Conservation (phyloP, 2,888 invertebrate species). For the Antitype chi region DNA sequence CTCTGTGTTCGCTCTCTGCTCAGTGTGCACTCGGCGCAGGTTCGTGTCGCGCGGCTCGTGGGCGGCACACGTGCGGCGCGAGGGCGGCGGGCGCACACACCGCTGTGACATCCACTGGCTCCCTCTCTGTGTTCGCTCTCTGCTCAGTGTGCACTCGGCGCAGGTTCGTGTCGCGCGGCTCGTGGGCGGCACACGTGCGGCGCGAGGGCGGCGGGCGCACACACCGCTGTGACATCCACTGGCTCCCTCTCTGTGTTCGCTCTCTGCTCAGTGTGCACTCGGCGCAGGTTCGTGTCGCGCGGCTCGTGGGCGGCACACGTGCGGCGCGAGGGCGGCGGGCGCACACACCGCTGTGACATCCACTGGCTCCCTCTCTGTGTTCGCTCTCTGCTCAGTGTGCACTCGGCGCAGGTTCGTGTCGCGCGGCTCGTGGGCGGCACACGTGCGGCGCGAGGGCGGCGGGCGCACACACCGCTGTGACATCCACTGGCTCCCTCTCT, state of each 20-base stretch:
- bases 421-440: slow-evolving; percentile 2
- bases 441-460: slow-evolving; percentile 3
- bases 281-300: background rate
- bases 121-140: background rate
- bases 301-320: slow-evolving; percentile 2
- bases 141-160: background rate
- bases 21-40: background rate
- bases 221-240: background rate
- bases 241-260: background rate
- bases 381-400: background rate
- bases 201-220: slow-evolving; percentile 1
- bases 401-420: background rate
- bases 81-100: background rate
- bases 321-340: slow-evolving; percentile 1
- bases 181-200: slow-evolving; percentile 2
- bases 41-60: slow-evolving; percentile 3
- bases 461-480: background rate
- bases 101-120: background rate
- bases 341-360: background rate
- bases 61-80: slow-evolving; percentile 2
- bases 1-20: background rate
- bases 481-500: background rate
- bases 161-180: slow-evolving; percentile 3
- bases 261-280: background rate
- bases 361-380: background rate